phyloP scores from a whole-genome alignment of 2,113 vertebrate species.

The Argyrosomus japonicus region DNA sequence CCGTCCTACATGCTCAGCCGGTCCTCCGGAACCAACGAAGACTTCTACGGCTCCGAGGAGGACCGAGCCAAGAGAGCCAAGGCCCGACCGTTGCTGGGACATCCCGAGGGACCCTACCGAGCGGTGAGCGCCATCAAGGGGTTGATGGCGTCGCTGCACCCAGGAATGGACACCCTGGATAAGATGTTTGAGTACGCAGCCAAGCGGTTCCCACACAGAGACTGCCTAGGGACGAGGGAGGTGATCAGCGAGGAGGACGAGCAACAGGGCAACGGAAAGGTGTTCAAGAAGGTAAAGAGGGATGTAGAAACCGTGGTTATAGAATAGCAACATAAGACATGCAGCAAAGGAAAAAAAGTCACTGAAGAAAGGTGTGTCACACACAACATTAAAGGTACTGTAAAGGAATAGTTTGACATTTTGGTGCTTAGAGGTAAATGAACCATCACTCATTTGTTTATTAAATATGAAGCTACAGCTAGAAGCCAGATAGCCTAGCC shows the following conservation, averaged over 20 bases:
- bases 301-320: not conserved
- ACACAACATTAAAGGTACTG: not conserved
- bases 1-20: slow-evolving; percentile 87
- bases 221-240: slow-evolving; percentile 93
- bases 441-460: too few species aligned
- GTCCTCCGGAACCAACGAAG: not conserved
- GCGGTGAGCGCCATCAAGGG: slow-evolving; percentile 85
- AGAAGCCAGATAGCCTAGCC: too few species aligned
- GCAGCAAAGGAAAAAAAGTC: not conserved
- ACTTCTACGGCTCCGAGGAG: slow-evolving; percentile 79
- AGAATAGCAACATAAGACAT: not conserved
- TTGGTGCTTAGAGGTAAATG: not conserved
- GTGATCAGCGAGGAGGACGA: slow-evolving; percentile 95
- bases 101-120: slow-evolving; percentile 88
- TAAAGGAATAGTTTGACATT: not conserved
- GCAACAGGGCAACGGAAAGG: slow-evolving; percentile 91
- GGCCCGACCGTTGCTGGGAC: slow-evolving; percentile 85
- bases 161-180: slow-evolving; percentile 91
- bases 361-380: too few species aligned
- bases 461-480: too few species aligned
- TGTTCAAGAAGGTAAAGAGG: slow-evolving; percentile 93
- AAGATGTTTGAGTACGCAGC: slow-evolving; percentile 89
- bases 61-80: slow-evolving; percentile 87
- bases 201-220: slow-evolving; percentile 85
- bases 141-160: slow-evolving; percentile 86